Evolutionary conservation across 2,113 vertebrate species (phyloP), one percentile per base, ranked within the genome.

Genomic region (Turnix velox): DNA sequence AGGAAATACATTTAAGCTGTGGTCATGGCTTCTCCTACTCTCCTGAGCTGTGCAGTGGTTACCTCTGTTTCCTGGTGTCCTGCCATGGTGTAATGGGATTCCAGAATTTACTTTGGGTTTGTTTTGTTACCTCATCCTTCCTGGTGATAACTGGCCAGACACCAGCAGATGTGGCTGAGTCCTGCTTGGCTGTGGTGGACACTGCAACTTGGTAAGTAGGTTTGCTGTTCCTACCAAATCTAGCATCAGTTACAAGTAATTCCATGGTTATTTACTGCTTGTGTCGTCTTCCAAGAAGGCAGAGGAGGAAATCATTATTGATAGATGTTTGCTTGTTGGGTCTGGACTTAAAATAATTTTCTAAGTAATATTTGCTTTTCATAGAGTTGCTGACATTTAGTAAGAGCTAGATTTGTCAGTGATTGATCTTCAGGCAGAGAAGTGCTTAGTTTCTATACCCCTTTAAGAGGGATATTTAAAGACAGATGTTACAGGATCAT

Each of bases 21-120:
- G 18, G 39, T 7, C 1, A 1, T 17, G 4, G 4, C 2, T 82
- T 3, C 6, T 24, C 0, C 7, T 51, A 4, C 3, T 58, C 63
- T 42, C 9, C 13, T 12, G 12, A 78, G 16, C 18, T 82, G 4
- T 18, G 7, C 35, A 4, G 14, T 14, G 46, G 11, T 11, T 27
- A 43, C n/a, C 4, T 5, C 8, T 33, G 2, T 37, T 15, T 65
- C 13, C 5, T 81, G 6, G 8, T 73, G 12, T 51, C 24, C 37
- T 3, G 24, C 8, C 3, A 20, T n/a, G n/a, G n/a, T n/a, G n/a
- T n/a, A 24, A 27, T 7, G 24, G 24, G 4, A 2, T 52, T 88
- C 49, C 20, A 58, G 28, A 57, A n/a, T 62, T 89, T 39, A 12
- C 10, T 28, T 30, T 30, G 18, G 27, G 4, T 18, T 71, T n/a